These are phyloP conservation scores for Nasonovia ribisnigri DNA, from an alignment of 2,888 invertebrate genomes.

Conservation along the genomic window DNA sequence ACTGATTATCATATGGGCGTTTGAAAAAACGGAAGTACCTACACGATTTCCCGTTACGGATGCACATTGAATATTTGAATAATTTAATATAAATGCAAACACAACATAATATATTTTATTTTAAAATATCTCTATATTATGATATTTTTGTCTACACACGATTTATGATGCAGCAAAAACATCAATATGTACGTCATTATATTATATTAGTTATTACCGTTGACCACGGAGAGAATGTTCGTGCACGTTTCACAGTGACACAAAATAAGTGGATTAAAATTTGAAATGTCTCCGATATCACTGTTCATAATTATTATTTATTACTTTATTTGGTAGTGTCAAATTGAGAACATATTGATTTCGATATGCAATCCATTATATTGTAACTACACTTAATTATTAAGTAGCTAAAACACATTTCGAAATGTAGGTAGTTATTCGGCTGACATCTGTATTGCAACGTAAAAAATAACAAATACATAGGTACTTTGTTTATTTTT, in stretches of 20 bases:
- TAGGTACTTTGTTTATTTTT: not conserved
- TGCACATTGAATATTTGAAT: constrained; percentile 59
- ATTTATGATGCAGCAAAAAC: constrained; percentile 12
- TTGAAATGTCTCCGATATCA: not conserved
- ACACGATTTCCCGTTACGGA: constrained; percentile 60
- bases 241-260: not conserved
- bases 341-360: not conserved
- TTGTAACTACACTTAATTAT: too few species aligned
- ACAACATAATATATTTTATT: not conserved
- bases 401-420: not conserved
- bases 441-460: not conserved
- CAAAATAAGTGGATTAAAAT: constrained; percentile 1
- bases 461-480: not conserved
- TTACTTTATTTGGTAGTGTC: too few species aligned
- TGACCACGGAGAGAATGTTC: not conserved
- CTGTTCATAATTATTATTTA: not conserved
- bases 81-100: not conserved
- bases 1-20: constrained; percentile 23
- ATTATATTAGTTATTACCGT: not conserved
- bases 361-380: not conserved
- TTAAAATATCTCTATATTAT: not conserved
- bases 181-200: constrained; percentile 3
- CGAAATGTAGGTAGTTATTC: not conserved
- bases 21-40: constrained; percentile 57
- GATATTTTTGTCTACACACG: not conserved